Conservation (phyloP, 2,113 vertebrate species). For the Anguilla rostrata region DNA sequence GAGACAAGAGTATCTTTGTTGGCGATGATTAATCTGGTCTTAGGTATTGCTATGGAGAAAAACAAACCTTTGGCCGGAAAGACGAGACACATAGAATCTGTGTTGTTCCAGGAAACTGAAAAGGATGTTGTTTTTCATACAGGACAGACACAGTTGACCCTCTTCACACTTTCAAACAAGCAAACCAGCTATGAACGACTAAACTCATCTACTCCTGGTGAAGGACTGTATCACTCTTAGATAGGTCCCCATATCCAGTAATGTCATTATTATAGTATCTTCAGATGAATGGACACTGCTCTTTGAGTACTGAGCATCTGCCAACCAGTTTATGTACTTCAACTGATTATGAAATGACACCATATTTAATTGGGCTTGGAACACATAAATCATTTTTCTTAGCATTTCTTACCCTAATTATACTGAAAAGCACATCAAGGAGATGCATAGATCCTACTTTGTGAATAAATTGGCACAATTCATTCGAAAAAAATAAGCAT, state of each 20-base stretch:
- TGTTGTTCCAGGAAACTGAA: conserved; percentile 18
- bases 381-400: no score
- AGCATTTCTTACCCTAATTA: no score
- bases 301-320: no score
- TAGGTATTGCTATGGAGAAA: conserved; percentile 6
- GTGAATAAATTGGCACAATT: neutral
- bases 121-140: conserved; percentile 1
- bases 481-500: neutral
- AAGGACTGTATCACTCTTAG: neutral
- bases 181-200: neutral
- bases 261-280: neutral
- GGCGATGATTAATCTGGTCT: conserved; percentile 18
- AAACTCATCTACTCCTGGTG: neutral
- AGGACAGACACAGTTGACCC: neutral
- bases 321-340: no score
- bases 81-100: conserved; percentile 61
- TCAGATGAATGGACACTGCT: no score
- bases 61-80: conserved; percentile 34
- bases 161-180: neutral
- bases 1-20: conserved; percentile 26
- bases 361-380: no score
- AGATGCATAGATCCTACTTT: neutral
- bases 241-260: neutral
- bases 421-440: no score
- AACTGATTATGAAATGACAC: no score